A percentile compares a stretch with the other conserved stretches of the same genome.
phyloP scores from a whole-genome alignment of 2,797 vertebrate species.

The Sciurus carolinensis region DNA sequence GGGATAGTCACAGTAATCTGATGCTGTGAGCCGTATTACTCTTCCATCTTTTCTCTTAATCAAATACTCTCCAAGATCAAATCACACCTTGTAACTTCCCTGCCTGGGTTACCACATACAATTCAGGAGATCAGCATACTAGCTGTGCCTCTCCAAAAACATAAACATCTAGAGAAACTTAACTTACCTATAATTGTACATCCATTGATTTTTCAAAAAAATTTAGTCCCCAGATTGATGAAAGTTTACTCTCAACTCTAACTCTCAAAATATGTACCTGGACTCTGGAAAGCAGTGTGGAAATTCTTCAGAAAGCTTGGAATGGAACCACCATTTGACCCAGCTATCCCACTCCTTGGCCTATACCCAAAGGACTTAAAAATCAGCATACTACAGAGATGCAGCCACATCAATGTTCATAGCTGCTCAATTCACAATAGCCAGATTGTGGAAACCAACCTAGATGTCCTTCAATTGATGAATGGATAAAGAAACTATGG shows the following conservation, averaged over 20 bases:
- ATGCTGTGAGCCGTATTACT: neutral
- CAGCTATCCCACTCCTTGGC: no score
- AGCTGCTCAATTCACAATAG: no score
- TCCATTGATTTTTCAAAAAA: neutral
- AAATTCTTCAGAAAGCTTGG: no score
- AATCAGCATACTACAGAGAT: no score
- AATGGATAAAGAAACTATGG: no score
- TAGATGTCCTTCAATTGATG: no score
- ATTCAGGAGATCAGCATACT: neutral
- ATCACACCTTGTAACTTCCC: neutral
- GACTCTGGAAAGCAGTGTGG: no score
- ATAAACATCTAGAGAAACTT: neutral
- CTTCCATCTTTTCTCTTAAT: neutral
- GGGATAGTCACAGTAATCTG: neutral
- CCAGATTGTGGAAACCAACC: no score
- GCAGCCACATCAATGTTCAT: no score
- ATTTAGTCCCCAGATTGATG: neutral
- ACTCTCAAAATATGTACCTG: neutral
- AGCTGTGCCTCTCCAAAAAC: neutral
- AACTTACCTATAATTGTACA: neutral
- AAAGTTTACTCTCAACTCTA: conserved; percentile 2
- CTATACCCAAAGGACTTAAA: no score
- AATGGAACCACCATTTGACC: no score
- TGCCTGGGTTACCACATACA: neutral
- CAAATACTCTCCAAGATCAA: neutral